A percentile compares a stretch with the other conserved stretches of the same genome.
Evolutionary conservation across 2,888 invertebrate species (phyloP).

Genomic region (Tetragnatha montana): DNA sequence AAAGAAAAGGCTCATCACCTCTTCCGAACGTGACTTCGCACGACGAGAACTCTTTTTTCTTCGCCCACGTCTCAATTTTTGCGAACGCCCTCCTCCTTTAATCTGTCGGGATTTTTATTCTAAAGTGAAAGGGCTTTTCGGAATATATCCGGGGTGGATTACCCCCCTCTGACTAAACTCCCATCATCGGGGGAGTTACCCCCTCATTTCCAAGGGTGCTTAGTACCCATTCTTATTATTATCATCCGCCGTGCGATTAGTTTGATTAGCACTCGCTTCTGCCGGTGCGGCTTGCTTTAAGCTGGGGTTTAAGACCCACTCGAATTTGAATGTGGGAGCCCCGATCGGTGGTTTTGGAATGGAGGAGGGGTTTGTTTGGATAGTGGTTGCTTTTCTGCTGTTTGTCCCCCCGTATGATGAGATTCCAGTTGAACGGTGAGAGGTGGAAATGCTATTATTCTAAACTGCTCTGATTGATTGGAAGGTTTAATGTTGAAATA

Average conservation of each 20-base stretch:
- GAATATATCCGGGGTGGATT: slow-evolving; percentile 26
- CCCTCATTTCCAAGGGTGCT: slow-evolving; percentile 1
- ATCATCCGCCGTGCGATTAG: slow-evolving; percentile 21
- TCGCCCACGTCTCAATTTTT: not conserved
- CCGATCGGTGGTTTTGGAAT: not conserved
- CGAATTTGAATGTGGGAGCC: slow-evolving; percentile 19
- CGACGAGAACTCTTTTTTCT: not conserved
- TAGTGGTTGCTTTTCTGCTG: not conserved
- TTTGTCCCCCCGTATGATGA: not conserved
- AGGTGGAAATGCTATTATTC: too few relatives aligned
- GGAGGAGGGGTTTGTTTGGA: not conserved
- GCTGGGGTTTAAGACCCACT: slow-evolving; percentile 32
- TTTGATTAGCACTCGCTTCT: slow-evolving; percentile 24
- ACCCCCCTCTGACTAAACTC: slow-evolving; percentile 24
- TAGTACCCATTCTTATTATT: slow-evolving; percentile 46
- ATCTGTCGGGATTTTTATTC: slow-evolving; percentile 56
- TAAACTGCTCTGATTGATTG: too few relatives aligned
- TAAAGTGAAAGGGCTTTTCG: slow-evolving; percentile 41
- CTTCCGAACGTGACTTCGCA: slow-evolving; percentile 1
- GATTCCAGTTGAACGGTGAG: too few relatives aligned
- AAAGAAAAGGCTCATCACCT: slow-evolving; percentile 6
- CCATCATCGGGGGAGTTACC: not conserved
- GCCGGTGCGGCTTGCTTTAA: slow-evolving; percentile 32
- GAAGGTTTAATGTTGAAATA: too few relatives aligned
- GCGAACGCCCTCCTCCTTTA: slow-evolving; percentile 20